A percentile compares a stretch with the other conserved stretches of the same genome.
These are phyloP conservation scores for Geococcyx californianus DNA, from an alignment of 2,113 vertebrate species.

Conservation along the genomic window DNA sequence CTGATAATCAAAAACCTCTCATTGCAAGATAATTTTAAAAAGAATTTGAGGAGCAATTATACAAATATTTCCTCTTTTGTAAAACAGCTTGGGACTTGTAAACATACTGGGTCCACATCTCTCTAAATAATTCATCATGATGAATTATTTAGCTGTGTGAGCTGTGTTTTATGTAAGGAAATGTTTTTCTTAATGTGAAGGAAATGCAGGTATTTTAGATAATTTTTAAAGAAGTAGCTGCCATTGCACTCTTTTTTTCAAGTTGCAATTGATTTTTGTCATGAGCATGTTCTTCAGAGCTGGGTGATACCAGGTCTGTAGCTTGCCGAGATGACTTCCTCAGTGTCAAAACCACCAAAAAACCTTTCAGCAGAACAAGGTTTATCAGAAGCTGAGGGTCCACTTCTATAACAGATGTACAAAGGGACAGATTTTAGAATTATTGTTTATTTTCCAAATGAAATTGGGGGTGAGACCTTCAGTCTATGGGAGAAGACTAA, in stretches of 20 bases:
- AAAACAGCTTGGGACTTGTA: slow-evolving; percentile 49
- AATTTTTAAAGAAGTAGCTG: background rate
- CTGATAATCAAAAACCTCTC: background rate
- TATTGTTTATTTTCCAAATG: background rate
- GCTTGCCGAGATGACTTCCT: background rate
- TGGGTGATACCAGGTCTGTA: background rate
- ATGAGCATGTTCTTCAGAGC: background rate
- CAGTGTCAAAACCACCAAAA: background rate
- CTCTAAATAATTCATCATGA: slow-evolving; percentile 37
- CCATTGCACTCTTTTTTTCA: background rate
- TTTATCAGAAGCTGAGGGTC: background rate
- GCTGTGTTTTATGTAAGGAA: background rate
- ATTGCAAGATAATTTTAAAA: background rate
- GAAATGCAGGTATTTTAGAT: background rate
- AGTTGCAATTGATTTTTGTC: background rate
- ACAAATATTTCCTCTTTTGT: slow-evolving; percentile 47
- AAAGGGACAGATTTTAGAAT: background rate
- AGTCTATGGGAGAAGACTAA: background rate
- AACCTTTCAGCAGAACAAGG: background rate
- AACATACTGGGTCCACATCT: slow-evolving; percentile 23
- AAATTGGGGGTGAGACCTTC: background rate
- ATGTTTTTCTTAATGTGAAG: background rate
- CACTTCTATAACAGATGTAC: background rate
- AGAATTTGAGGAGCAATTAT: background rate
- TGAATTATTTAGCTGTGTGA: slow-evolving; percentile 57